phyloP scores from a whole-genome alignment of 1,140 invertebrate genomes.

The Microplitis demolitor region DNA sequence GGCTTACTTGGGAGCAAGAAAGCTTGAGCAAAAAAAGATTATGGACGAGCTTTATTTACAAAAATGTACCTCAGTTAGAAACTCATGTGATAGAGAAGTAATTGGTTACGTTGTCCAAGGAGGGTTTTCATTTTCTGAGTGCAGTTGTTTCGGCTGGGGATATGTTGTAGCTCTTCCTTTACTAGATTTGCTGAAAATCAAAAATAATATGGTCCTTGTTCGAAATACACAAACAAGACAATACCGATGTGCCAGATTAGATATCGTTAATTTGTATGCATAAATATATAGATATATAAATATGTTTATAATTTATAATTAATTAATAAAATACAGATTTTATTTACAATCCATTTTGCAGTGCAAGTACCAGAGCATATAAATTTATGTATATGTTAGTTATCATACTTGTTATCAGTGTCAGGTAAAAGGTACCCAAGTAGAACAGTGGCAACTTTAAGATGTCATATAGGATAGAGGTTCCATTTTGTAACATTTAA shows the following conservation, averaged over 20 bases:
- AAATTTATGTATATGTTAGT: no score
- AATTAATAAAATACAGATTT: constrained; percentile 5
- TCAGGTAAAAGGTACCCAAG: no score
- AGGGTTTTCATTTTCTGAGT: constrained; percentile 72
- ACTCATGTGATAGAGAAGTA: constrained; percentile 68
- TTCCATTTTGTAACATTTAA: no score
- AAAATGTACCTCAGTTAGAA: constrained; percentile 63
- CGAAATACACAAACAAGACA: constrained; percentile 60
- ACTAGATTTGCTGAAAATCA: constrained; percentile 53
- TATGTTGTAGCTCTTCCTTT: constrained; percentile 69
- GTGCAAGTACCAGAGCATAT: no score
- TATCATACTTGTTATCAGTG: no score
- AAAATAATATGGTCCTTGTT: constrained; percentile 52
- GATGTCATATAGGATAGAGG: no score
- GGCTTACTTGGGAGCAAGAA: constrained; percentile 35
- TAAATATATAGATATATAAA: neutral
- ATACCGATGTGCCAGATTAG: constrained; percentile 58
- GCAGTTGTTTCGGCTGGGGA: constrained; percentile 69
- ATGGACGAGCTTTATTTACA: constrained; percentile 76
- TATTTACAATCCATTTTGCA: neutral
- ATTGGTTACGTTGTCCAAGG: constrained; percentile 77
- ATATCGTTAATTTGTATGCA: constrained; percentile 44
- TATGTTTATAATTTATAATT: neutral
- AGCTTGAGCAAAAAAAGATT: constrained; percentile 63
- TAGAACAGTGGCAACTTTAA: no score